phyloP scores from a whole-genome alignment of 2,888 invertebrate genomes.

The Anarsia innoxiella region DNA sequence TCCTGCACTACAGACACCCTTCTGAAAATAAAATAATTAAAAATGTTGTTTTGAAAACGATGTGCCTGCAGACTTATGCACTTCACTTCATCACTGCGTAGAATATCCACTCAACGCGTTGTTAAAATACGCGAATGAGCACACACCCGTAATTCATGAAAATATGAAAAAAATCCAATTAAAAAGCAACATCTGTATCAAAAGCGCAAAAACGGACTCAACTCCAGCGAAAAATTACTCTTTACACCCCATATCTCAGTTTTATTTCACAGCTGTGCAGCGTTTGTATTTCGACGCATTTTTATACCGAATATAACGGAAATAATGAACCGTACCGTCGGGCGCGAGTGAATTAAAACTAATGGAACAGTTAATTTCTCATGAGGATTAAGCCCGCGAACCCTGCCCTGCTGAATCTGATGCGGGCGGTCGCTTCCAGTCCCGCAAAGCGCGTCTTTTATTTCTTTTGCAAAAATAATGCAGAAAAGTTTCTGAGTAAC shows the following conservation, averaged over 20 bases:
- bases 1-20: too few species aligned
- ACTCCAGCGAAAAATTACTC: conserved; percentile 24
- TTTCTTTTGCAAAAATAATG: too few species aligned
- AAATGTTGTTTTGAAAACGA: too few species aligned
- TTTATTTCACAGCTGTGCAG: conserved; percentile 43
- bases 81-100: too few species aligned
- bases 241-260: conserved; percentile 38
- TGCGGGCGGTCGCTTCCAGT: conserved; percentile 19
- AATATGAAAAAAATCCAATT: conserved; percentile 5
- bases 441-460: too few species aligned
- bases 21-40: too few species aligned
- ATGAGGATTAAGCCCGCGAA: conserved; percentile 61
- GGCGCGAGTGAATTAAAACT: conserved; percentile 71
- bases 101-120: too few species aligned
- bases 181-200: conserved; percentile 20
- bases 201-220: conserved; percentile 18
- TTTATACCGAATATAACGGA: conserved; percentile 56
- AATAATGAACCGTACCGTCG: conserved; percentile 57
- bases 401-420: conserved; percentile 44
- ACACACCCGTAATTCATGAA: neutral
- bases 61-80: too few species aligned
- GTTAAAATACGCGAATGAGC: neutral
- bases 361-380: conserved; percentile 74
- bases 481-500: too few species aligned
- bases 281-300: conserved; percentile 51